Evolutionary conservation across 2,113 vertebrate species (phyloP).

Genomic region (Triplophysa tibetana): DNA sequence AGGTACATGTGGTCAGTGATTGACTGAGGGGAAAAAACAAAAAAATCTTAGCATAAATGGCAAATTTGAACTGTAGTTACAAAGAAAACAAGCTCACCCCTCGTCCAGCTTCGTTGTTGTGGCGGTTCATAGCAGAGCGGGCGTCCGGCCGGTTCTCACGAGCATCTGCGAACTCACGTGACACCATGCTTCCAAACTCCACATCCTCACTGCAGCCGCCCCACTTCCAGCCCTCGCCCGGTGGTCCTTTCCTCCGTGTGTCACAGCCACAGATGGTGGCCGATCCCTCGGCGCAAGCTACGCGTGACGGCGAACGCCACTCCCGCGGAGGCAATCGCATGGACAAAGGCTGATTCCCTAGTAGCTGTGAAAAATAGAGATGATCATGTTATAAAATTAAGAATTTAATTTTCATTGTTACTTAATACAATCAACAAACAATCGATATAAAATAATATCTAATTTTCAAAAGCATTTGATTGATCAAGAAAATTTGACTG

Average conservation of each 20-base stretch:
- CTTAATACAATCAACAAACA: background rate
- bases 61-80: background rate
- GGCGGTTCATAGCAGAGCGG: constrained; percentile 96
- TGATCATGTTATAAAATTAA: no score
- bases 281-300: constrained; percentile 88
- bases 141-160: constrained; percentile 94
- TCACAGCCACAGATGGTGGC: constrained; percentile 94
- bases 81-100: constrained; percentile 72
- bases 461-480: no score
- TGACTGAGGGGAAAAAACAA: constrained; percentile 72
- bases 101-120: constrained; percentile 96
- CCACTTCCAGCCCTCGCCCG: constrained; percentile 97
- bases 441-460: no score
- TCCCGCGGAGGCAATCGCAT: constrained; percentile 92
- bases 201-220: constrained; percentile 96
- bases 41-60: background rate
- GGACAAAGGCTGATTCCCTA: constrained; percentile 93
- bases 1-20: constrained; percentile 97
- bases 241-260: constrained; percentile 86
- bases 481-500: no score
- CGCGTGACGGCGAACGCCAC: constrained; percentile 94
- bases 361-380: constrained; percentile 78
- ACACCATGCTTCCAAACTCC: constrained; percentile 96
- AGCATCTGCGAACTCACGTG: constrained; percentile 92
- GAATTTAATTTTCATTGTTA: background rate